phyloP scores from a whole-genome alignment of 2,113 vertebrate genomes.

The Fukomys damarensis region DNA sequence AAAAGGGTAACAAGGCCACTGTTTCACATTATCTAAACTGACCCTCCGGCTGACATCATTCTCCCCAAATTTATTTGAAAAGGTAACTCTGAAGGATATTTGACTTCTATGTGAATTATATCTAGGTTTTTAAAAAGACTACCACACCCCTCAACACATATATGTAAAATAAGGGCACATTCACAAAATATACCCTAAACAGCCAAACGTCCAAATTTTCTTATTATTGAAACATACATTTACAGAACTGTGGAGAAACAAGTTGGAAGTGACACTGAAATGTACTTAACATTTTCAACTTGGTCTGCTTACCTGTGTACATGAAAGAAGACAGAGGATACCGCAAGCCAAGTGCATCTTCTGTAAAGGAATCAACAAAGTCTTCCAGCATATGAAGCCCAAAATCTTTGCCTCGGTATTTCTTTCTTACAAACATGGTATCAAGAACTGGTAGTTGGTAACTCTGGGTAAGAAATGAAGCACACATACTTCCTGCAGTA shows the following conservation, averaged over 20 bases:
- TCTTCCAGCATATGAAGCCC: conserved; percentile 92
- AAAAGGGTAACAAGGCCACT: conserved; percentile 14
- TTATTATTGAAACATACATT: neutral
- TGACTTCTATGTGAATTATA: conserved; percentile 54
- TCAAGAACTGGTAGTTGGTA: conserved; percentile 92
- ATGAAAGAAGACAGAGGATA: conserved; percentile 89
- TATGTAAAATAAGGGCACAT: neutral
- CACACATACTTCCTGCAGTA: conserved; percentile 87
- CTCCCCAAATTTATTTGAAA: conserved; percentile 50
- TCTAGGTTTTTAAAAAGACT: neutral
- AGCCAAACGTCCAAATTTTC: neutral
- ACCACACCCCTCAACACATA: neutral
- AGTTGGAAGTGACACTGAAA: neutral
- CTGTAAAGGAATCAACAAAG: conserved; percentile 91
- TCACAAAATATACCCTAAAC: neutral
- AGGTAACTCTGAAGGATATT: conserved; percentile 35
- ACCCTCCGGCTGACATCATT: conserved; percentile 35
- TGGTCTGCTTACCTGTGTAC: conserved; percentile 87
- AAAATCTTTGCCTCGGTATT: conserved; percentile 86
- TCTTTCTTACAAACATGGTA: conserved; percentile 92
- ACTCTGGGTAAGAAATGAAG: conserved; percentile 71
- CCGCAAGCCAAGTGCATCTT: conserved; percentile 88
- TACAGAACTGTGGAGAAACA: neutral
- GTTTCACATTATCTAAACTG: conserved; percentile 50
- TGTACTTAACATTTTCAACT: neutral